phyloP scores from a whole-genome alignment of 92 coral and sea anemone genomes.

The Palythoa grandiflora region DNA sequence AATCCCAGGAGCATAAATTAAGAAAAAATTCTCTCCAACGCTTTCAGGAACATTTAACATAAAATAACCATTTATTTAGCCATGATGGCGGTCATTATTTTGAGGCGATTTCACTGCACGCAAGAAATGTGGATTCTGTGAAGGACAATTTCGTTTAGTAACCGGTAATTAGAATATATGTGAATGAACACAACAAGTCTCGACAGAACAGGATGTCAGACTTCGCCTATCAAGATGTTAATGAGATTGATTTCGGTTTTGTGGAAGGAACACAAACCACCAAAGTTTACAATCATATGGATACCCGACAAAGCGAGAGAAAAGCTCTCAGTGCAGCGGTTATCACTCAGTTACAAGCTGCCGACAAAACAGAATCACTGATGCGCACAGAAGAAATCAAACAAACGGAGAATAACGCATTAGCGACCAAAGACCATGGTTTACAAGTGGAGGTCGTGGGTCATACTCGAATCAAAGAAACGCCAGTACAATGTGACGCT shows the following conservation, averaged over 20 bases:
- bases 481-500: background rate
- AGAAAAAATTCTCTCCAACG: slow-evolving; percentile 22
- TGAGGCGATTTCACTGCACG: background rate
- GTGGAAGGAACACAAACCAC: slow-evolving; percentile 18
- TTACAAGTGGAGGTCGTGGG: slow-evolving; percentile 16
- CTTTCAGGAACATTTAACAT: slow-evolving; percentile 1
- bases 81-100: background rate
- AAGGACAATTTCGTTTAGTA: background rate
- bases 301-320: background rate
- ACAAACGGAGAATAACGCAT: slow-evolving; percentile 18
- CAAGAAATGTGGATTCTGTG: background rate
- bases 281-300: background rate
- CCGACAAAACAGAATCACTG: slow-evolving; percentile 47
- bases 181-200: background rate
- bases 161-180: background rate
- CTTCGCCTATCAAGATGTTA: slow-evolving; percentile 50
- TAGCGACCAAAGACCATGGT: slow-evolving; percentile 3
- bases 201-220: background rate
- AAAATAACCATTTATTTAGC: background rate
- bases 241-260: slow-evolving; percentile 63
- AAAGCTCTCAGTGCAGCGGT: slow-evolving; percentile 54
- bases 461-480: slow-evolving; percentile 38
- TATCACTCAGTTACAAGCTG: slow-evolving; percentile 56
- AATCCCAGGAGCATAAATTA: slow-evolving; percentile 37
- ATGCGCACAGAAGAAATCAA: slow-evolving; percentile 26